These are phyloP conservation scores for Drosophila rellima DNA, from an alignment of 2,888 invertebrate species.

Conservation along the genomic window DNA sequence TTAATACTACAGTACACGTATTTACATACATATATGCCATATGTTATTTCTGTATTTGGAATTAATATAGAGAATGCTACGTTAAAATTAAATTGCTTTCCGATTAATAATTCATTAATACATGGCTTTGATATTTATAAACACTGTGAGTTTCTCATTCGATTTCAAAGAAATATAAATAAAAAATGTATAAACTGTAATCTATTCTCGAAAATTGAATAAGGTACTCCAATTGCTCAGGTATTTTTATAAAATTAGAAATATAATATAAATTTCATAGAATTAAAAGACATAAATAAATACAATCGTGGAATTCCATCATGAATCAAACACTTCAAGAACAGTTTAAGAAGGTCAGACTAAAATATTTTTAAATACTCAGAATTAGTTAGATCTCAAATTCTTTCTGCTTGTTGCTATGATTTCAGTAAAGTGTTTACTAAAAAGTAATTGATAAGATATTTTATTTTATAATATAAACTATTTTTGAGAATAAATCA, in stretches of 20 bases:
- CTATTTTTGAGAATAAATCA: not conserved
- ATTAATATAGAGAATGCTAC: constrained; percentile 3
- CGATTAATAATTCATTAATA: not conserved
- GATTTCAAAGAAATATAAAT: not conserved
- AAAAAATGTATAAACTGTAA: not conserved
- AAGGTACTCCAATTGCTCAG: not conserved
- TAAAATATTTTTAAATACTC: not conserved
- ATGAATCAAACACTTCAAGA: constrained; percentile 1
- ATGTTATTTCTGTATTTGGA: constrained; percentile 2
- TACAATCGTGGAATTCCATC: not conserved
- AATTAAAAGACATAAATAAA: not conserved
- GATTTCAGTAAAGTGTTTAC: too few species aligned
- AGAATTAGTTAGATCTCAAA: not conserved
- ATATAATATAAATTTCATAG: not conserved
- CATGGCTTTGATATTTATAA: not conserved
- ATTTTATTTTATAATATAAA: not conserved
- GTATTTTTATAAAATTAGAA: not conserved
- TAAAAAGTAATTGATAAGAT: too few species aligned
- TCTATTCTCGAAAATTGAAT: not conserved
- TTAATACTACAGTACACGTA: constrained; percentile 36
- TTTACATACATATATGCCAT: constrained; percentile 26
- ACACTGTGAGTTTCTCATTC: not conserved
- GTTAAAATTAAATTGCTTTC: constrained; percentile 4
- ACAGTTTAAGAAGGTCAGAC: too few species aligned
- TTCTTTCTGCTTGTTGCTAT: not conserved